phyloP scores from a whole-genome alignment of 2,113 vertebrate genomes.

The Plecotus auritus region DNA sequence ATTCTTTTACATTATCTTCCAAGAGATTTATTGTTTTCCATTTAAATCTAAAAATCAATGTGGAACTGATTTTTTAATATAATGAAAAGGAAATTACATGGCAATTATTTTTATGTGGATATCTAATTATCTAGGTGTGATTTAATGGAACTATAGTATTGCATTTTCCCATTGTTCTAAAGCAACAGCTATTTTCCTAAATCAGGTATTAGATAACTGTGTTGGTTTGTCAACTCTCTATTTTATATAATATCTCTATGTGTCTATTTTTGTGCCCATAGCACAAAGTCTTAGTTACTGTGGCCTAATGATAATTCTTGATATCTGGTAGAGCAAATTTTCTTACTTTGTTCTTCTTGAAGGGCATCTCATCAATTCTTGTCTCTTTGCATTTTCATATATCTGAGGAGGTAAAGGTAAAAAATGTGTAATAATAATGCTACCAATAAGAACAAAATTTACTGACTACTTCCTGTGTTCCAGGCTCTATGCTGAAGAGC shows the following conservation, averaged over 20 bases:
- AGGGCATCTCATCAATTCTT: background rate
- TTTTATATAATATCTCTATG: background rate
- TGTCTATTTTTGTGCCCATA: background rate
- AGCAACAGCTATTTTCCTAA: background rate
- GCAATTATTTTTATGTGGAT: background rate
- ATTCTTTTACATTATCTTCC: background rate
- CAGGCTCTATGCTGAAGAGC: background rate
- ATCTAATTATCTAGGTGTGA: background rate
- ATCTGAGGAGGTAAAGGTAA: background rate
- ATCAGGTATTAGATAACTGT: background rate
- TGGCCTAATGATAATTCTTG: background rate
- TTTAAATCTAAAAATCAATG: conserved; percentile 9
- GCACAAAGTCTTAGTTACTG: background rate
- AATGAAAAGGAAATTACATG: background rate
- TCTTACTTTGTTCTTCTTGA: background rate
- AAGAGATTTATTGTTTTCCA: background rate
- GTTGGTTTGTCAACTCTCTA: background rate
- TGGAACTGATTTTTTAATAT: background rate
- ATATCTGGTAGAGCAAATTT: background rate
- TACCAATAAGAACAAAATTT: conserved; percentile 11
- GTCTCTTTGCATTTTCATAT: background rate
- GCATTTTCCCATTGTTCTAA: background rate
- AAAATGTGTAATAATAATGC: background rate
- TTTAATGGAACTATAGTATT: background rate
- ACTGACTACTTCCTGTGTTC: background rate